Base-by-base conservation (phyloP, 2,797 vertebrate genomes). In the Acanthopagrus latus region DNA sequence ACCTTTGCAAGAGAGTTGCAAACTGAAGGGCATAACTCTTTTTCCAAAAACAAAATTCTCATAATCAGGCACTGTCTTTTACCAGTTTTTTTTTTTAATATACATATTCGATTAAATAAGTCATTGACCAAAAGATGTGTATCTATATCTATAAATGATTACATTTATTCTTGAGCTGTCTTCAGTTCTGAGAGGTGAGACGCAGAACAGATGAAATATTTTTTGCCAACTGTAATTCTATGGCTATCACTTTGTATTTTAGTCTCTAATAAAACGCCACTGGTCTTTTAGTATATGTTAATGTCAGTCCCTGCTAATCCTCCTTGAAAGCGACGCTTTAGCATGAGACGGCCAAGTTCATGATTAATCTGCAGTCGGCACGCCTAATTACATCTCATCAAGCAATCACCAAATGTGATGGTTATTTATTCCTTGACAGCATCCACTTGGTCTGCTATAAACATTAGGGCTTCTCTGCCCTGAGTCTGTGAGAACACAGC, bases 371-470 rank as follows among this genome's bases (percentile, higher is more conserved):
- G 70, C 85, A 78, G 82, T 81, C 21, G 17, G 54, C 80, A 71
- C 64, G 20, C 68, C 88, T 93, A 93, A 93, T 92, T 91, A 91
- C 63, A 74, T 81, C 77, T 89, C 86, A 90, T 91, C 88, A 89
- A 86, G 77, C 74, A 84, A 82, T 87, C 81, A 80, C 83, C 71
- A n/a, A 76, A 86, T 47, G 78, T 43, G 33, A 79, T 54, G 84
- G 70, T 80, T 84, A 68, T 88, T 93, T 74, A 60, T 85, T 64
- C 82, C 78, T 74, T 55, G 80, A 86, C 78, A 55, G 81, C 72
- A 72, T 82, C 75, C 74, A 33, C 78, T 83, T 29, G 81, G 41
- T 58, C 20, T 46, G 48, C 46, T 70, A 79, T 64, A 67, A 87
- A 82, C 69, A 75, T 57, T 25, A 64, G 33, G 56, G 52, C 73